A percentile compares a stretch with the other conserved stretches of the same genome.
These are phyloP conservation scores for Tenthredo livida DNA, from an alignment of 2,888 invertebrate genomes.

Conservation along the genomic window DNA sequence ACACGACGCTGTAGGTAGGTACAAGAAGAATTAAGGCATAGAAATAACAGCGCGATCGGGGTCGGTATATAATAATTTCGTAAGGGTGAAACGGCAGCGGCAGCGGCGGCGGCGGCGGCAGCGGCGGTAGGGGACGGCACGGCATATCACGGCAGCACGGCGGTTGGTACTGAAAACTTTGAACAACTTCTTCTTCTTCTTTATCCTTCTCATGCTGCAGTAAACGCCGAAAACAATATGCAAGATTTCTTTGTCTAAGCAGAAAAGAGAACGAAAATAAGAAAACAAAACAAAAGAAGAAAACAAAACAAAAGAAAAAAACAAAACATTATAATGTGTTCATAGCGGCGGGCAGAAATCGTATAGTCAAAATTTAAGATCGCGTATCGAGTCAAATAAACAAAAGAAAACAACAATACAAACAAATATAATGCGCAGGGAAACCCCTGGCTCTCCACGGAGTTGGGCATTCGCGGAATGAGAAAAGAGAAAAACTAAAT, in stretches of 20 bases:
- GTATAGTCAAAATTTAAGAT: not conserved
- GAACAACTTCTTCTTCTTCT: not conserved
- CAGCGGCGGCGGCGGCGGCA: too few relatives aligned
- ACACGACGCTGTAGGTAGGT: not conserved
- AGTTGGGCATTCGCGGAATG: not conserved
- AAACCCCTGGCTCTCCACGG: not conserved
- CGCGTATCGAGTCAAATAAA: not conserved
- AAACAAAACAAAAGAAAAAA: not conserved
- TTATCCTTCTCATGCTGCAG: not conserved
- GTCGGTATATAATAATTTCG: not conserved
- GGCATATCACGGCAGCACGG: not conserved
- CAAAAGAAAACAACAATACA: not conserved
- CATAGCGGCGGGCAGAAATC: not conserved
- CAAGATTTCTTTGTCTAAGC: not conserved
- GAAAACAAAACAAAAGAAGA: not conserved
- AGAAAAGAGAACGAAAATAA: not conserved
- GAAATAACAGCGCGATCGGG: constrained; percentile 10
- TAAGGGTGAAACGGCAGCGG: not conserved
- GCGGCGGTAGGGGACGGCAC: not conserved
- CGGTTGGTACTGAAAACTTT: not conserved
- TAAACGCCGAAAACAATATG: not conserved
- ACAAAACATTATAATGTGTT: not conserved
- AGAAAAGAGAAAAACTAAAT: not conserved
- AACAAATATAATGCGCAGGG: not conserved
- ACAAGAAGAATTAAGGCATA: constrained; percentile 26